Conservation (phyloP, 1,140 invertebrate genomes). For the Brachionus rubens region DNA sequence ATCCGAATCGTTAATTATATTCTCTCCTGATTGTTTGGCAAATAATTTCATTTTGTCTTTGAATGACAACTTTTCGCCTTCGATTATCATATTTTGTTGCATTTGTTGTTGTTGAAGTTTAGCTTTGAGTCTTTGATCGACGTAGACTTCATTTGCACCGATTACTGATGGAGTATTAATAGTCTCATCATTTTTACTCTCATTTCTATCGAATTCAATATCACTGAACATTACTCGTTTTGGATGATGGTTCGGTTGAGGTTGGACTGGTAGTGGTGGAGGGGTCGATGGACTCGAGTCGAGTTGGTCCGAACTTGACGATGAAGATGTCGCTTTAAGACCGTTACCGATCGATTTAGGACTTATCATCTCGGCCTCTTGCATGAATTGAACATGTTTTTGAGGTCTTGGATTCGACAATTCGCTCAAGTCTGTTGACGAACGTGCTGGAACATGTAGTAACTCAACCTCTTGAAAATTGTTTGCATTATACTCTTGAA, state of each 20-base stretch:
- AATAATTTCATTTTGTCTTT: slow-evolving; percentile 46
- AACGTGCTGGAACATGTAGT: neutral
- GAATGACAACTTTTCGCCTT: slow-evolving; percentile 43
- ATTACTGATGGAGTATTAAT: slow-evolving; percentile 48
- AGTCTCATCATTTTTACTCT: slow-evolving; percentile 34
- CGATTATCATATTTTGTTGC: slow-evolving; percentile 6
- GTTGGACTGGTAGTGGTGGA: slow-evolving; percentile 6
- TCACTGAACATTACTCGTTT: slow-evolving; percentile 41
- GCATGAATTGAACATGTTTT: slow-evolving; percentile 31
- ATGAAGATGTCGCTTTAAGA: slow-evolving; percentile 9
- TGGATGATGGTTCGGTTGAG: slow-evolving; percentile 18
- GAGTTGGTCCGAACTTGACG: slow-evolving; percentile 19
- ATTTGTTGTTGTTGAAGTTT: slow-evolving; percentile 37
- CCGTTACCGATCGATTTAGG: neutral
- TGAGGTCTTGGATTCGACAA: neutral
- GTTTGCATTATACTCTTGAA: neutral
- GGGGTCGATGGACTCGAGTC: slow-evolving; percentile 31
- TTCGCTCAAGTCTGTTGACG: neutral
- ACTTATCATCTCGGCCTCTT: slow-evolving; percentile 2
- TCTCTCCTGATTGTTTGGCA: slow-evolving; percentile 44
- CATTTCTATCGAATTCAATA: slow-evolving; percentile 9
- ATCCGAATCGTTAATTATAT: slow-evolving; percentile 8
- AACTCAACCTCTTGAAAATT: slow-evolving; percentile 13
- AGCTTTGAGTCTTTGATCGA: slow-evolving; percentile 56
- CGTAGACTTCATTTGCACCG: slow-evolving; percentile 61